phyloP scores from a whole-genome alignment of 1,140 invertebrate species.

The Drosophila rufa region DNA sequence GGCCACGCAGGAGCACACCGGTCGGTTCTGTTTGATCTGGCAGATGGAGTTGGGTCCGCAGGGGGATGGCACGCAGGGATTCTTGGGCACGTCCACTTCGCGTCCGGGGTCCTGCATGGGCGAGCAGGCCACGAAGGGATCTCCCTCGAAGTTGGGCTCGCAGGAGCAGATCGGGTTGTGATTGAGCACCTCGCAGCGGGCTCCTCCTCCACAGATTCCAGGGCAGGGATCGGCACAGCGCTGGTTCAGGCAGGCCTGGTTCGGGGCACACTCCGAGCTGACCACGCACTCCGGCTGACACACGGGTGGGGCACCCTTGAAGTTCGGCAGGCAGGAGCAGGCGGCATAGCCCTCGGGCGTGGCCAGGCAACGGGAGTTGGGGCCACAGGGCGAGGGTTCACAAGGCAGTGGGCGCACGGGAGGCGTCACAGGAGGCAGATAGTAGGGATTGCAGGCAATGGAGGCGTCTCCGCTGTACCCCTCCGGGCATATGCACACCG shows the following conservation, averaged over 20 bases:
- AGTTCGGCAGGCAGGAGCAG: slow-evolving; percentile 92
- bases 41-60: slow-evolving; percentile 95
- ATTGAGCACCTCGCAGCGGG: slow-evolving; percentile 91
- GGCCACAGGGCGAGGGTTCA: slow-evolving; percentile 92
- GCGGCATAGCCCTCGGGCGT: slow-evolving; percentile 90
- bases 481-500: slow-evolving; percentile 91
- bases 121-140: slow-evolving; percentile 92
- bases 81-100: slow-evolving; percentile 82
- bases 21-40: slow-evolving; percentile 91
- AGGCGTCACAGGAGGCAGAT: slow-evolving; percentile 73
- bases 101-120: slow-evolving; percentile 85
- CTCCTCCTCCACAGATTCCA: slow-evolving; percentile 91
- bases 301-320: slow-evolving; percentile 91
- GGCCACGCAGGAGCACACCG: slow-evolving; percentile 91
- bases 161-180: slow-evolving; percentile 94
- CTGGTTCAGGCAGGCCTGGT: slow-evolving; percentile 91
- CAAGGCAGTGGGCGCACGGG: slow-evolving; percentile 86
- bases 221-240: slow-evolving; percentile 92
- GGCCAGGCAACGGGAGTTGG: slow-evolving; percentile 91
- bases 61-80: slow-evolving; percentile 92
- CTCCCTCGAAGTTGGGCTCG: slow-evolving; percentile 89
- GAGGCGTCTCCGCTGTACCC: slow-evolving; percentile 92
- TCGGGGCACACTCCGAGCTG: slow-evolving; percentile 92
- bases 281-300: slow-evolving; percentile 93
- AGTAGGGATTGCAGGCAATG: slow-evolving; percentile 87